Conservation (phyloP, 2,888 invertebrate species). For the Oxycera nigricornis region DNA sequence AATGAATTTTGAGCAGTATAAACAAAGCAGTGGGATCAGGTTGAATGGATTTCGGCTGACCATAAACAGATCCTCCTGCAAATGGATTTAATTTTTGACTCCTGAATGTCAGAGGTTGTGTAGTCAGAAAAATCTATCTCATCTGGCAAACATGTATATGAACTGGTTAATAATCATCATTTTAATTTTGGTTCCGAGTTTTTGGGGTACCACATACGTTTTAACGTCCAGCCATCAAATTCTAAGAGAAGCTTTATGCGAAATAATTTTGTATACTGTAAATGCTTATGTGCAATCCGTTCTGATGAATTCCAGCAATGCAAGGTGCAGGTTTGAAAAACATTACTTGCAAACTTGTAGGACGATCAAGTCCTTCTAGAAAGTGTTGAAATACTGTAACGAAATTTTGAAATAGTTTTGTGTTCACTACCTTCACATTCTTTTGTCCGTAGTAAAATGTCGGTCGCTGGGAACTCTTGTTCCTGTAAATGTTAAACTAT, state of each 20-base stretch:
- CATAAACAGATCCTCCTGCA: not conserved
- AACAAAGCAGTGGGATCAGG: not conserved
- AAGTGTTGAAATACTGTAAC: not conserved
- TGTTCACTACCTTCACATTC: not conserved
- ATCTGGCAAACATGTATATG: too few relatives aligned
- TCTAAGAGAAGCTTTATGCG: too few relatives aligned
- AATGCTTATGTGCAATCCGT: too few relatives aligned
- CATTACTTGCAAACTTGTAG: not conserved
- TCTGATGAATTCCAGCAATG: not conserved
- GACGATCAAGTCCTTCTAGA: not conserved
- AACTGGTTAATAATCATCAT: too few relatives aligned
- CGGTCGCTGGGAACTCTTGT: not conserved
- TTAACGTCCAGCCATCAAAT: too few relatives aligned
- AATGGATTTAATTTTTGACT: not conserved
- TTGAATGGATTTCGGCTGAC: not conserved
- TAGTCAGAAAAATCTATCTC: too few relatives aligned
- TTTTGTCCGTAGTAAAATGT: slow-evolving; percentile 16
- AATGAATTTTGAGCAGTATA: not conserved
- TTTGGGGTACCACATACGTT: too few relatives aligned
- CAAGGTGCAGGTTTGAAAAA: too few relatives aligned
- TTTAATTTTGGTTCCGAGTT: too few relatives aligned
- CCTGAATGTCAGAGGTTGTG: too few relatives aligned
- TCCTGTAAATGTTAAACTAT: too few relatives aligned
- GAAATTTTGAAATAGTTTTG: slow-evolving; percentile 21
- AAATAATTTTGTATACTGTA: too few relatives aligned